Evolutionary conservation across 2,888 invertebrate genomes (phyloP), one percentile per base, ranked within the genome.

Genomic region (Vesta saturnalis): DNA sequence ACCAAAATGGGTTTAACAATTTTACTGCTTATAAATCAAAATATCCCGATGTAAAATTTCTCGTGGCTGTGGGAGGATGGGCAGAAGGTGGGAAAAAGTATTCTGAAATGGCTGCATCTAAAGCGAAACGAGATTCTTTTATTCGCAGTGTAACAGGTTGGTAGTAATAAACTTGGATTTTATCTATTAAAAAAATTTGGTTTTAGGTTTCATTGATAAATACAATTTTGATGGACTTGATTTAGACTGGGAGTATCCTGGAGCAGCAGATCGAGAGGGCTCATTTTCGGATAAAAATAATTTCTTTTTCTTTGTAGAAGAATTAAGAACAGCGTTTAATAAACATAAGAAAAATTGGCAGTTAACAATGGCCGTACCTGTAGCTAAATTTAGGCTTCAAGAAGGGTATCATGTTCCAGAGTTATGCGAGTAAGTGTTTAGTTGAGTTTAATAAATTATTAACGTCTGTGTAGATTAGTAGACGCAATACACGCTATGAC

Each of bases 321-420:
- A 95, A 82, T 78, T 96, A 73, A 86, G 90, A 71, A 86, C 92
- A 19, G 94, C 94, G 0, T 95, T 96, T 80, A 89, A 92, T 80
- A 88, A 89, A 43, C 90, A 88, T 62, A 89, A 89, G 0, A 91
- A 89, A 75, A 90, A 90, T 22, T 95, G 95, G 94, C 94, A 96
- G 81, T 89, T 96, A 55, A 95, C 95, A 0, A 95, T 94, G 85
- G 95, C 95, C 0, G 95, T 95, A 4, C 95, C 95, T 0, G 87
- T 96, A 49, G 94, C 95, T 1, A 94, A 92, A 82, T 95, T 95
- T 82, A 86, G 95, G 23, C 85, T 96, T 39, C 92, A 94, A 82
- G 95, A 95, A 83, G 96, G 95, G 0, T 96, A 96, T 79, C 94
- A 95, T 80, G 95, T 96, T 5, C 94, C 94, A 12, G 95, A 95